Conservation (phyloP, 2,888 invertebrate species). For the Melanargia galathea region DNA sequence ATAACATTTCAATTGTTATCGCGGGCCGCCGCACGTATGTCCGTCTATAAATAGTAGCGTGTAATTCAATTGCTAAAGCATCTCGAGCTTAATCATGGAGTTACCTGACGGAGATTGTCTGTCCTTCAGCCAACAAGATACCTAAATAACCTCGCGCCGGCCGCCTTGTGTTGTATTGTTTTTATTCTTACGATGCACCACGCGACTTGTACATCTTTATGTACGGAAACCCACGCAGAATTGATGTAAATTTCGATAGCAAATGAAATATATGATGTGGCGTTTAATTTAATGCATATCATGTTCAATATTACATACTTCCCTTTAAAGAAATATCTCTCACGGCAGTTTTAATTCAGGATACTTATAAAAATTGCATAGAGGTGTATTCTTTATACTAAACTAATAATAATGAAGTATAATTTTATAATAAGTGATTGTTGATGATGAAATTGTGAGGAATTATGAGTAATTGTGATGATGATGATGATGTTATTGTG, state of each 20-base stretch:
- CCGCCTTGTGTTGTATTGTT: conserved; percentile 58
- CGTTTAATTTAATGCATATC: neutral
- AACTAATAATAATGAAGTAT: too few relatives aligned
- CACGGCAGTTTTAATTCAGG: too few relatives aligned
- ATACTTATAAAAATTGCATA: too few relatives aligned
- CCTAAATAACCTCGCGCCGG: conserved; percentile 60
- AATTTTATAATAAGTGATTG: too few relatives aligned
- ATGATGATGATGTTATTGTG: too few relatives aligned
- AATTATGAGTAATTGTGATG: too few relatives aligned
- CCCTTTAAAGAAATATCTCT: too few relatives aligned
- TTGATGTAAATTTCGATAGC: conserved; percentile 25
- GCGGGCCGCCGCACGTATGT: conserved; percentile 20
- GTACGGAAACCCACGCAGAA: conserved; percentile 33
- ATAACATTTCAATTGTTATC: conserved; percentile 8
- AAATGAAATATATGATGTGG: neutral
- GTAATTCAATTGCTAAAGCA: conserved; percentile 36
- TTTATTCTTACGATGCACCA: conserved; percentile 53
- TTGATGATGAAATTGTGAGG: too few relatives aligned
- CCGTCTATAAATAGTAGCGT: conserved; percentile 29
- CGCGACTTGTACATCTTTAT: conserved; percentile 44
- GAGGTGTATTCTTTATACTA: too few relatives aligned
- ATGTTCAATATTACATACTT: too few relatives aligned
- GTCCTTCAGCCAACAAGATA: conserved; percentile 67
- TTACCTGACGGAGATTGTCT: conserved; percentile 62
- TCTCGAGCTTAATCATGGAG: conserved; percentile 31